A percentile compares a stretch with the other conserved stretches of the same genome.
Evolutionary conservation across 2,113 vertebrate species (phyloP).

Genomic region (Ivindomyrus marchei): DNA sequence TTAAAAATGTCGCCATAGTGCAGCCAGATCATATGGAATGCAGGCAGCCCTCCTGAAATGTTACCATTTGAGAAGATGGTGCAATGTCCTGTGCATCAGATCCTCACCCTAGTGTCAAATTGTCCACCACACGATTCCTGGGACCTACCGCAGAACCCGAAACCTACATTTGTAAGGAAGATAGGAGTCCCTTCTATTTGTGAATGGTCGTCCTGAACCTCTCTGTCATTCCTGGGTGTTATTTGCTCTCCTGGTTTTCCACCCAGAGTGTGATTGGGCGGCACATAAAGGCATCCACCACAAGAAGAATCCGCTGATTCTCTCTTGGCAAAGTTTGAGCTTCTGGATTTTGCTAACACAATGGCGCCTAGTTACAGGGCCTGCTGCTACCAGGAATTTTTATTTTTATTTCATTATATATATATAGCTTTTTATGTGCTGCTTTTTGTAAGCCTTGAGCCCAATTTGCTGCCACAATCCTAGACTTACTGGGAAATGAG

Average conservation of each 20-base stretch:
- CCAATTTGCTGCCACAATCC: not conserved
- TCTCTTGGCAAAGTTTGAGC: not conserved
- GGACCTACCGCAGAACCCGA: not conserved
- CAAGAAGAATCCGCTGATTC: not conserved
- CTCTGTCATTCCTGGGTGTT: not conserved
- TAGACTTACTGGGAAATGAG: not conserved
- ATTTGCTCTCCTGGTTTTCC: not conserved
- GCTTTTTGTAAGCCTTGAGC: not conserved
- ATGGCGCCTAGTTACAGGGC: not conserved
- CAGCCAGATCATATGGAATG: not conserved
- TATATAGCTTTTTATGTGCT: not conserved
- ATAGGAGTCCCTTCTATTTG: not conserved
- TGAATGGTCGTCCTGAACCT: not conserved
- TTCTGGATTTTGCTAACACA: constrained; percentile 9
- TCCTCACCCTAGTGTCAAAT: not conserved
- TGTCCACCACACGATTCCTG: not conserved
- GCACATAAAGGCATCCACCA: not conserved
- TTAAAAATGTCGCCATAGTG: not conserved
- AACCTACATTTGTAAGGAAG: not conserved
- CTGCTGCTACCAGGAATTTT: constrained; percentile 1
- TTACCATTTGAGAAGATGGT: not conserved
- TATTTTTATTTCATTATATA: not conserved
- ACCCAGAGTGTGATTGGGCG: not conserved
- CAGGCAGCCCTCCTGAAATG: not conserved
- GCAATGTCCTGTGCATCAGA: not conserved